Evolutionary conservation across 2,797 vertebrate genomes (phyloP).

Genomic region (Leptatherina wallacei): DNA sequence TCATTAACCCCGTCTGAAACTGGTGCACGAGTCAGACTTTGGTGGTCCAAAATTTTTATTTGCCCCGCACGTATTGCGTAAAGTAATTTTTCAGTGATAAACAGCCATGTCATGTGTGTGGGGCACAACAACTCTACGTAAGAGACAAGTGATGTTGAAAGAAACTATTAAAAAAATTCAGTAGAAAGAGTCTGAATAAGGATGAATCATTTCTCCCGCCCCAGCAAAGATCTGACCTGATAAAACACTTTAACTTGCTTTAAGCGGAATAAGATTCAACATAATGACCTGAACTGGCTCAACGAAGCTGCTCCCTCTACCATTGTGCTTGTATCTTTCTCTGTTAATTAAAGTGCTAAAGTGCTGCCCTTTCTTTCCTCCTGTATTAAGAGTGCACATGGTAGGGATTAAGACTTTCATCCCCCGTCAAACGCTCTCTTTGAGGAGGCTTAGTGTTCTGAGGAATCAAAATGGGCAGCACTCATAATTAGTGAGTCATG

Average conservation of each 20-base stretch:
- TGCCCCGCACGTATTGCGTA: background rate
- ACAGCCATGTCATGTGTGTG: too few relatives aligned
- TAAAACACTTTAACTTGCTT: slow-evolving; percentile 5
- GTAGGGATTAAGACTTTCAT: slow-evolving; percentile 79
- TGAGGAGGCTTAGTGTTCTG: slow-evolving; percentile 76
- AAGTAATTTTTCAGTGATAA: background rate
- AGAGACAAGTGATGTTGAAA: too few relatives aligned
- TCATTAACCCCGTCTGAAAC: slow-evolving; percentile 20
- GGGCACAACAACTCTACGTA: too few relatives aligned
- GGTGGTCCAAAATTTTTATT: slow-evolving; percentile 61
- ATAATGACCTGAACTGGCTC: slow-evolving; percentile 12
- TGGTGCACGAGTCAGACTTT: slow-evolving; percentile 9
- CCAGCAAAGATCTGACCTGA: background rate
- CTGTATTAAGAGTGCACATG: slow-evolving; percentile 82
- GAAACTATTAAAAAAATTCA: too few relatives aligned
- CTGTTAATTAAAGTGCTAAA: slow-evolving; percentile 62
- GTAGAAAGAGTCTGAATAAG: background rate
- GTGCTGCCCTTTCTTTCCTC: slow-evolving; percentile 49
- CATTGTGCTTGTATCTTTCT: slow-evolving; percentile 34
- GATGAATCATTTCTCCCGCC: background rate
- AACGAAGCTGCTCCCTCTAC: slow-evolving; percentile 17
- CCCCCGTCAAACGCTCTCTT: slow-evolving; percentile 57
- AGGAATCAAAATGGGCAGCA: slow-evolving; percentile 74
- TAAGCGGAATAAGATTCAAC: slow-evolving; percentile 18
- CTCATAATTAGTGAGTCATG: slow-evolving; percentile 75